A percentile compares a stretch with the other conserved stretches of the same genome.
Conservation (phyloP, 2,888 invertebrate species). For the Eurytoma adleriae region DNA sequence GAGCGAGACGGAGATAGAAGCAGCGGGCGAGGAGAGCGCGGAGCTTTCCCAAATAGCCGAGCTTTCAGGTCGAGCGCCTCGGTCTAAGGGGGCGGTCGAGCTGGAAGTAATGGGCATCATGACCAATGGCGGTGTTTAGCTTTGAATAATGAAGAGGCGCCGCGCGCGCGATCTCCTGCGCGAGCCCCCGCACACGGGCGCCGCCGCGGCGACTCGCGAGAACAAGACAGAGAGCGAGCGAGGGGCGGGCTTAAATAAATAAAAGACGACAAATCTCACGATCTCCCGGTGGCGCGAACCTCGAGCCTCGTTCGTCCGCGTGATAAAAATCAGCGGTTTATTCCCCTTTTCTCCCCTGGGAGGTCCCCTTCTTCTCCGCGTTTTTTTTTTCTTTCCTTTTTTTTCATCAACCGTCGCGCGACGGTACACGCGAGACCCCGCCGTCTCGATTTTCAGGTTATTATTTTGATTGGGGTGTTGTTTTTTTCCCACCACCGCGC, state of each 20-base stretch:
- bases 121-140: slow-evolving; percentile 69
- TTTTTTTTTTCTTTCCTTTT: background rate
- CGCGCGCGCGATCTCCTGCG: slow-evolving; percentile 53
- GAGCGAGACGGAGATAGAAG: background rate
- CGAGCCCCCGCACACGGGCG: slow-evolving; percentile 38
- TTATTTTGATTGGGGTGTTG: background rate
- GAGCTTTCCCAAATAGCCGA: slow-evolving; percentile 58
- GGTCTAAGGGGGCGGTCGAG: background rate
- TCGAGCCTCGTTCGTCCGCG: background rate
- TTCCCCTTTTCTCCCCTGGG: background rate
- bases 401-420: background rate
- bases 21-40: slow-evolving; percentile 29
- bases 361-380: background rate
- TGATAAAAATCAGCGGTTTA: slow-evolving; percentile 33
- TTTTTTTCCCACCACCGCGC: background rate
- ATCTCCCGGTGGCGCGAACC: slow-evolving; percentile 13
- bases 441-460: background rate
- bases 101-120: slow-evolving; percentile 62
- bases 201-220: slow-evolving; percentile 2
- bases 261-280: slow-evolving; percentile 39
- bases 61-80: slow-evolving; percentile 57
- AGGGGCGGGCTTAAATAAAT: slow-evolving; percentile 48
- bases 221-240: slow-evolving; percentile 36
- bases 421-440: background rate
- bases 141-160: slow-evolving; percentile 69